Conservation (phyloP, 1,140 invertebrate genomes). For the Holotrichia oblita region DNA sequence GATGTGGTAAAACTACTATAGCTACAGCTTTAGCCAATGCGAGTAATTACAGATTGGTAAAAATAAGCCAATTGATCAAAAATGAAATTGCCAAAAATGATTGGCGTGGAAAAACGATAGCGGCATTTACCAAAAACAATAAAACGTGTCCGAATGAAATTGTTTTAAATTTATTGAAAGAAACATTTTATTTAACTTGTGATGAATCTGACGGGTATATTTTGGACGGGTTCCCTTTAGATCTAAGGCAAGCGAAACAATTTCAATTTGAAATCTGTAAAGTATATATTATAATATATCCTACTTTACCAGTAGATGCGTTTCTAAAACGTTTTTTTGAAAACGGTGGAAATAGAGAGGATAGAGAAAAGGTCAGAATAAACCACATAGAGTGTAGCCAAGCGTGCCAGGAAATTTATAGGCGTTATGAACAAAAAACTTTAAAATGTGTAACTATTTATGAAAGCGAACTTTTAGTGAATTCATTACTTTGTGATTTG, state of each 20-base stretch:
- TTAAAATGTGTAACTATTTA: constrained; percentile 22
- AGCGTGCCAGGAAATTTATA: constrained; percentile 30
- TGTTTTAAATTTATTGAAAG: constrained; percentile 47
- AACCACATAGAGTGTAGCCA: neutral
- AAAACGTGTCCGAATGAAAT: constrained; percentile 43
- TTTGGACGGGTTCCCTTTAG: constrained; percentile 46
- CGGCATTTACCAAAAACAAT: constrained; percentile 39
- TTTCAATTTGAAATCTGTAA: constrained; percentile 49
- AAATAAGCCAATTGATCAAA: constrained; percentile 42
- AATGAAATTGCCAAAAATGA: constrained; percentile 45
- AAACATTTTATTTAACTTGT: constrained; percentile 44
- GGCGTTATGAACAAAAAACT: constrained; percentile 32
- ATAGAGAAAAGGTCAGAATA: neutral
- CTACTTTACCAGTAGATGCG: constrained; percentile 44
- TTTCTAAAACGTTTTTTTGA: constrained; percentile 30
- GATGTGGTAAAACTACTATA: constrained; percentile 46
- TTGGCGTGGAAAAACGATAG: constrained; percentile 39
- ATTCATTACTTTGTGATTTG: constrained; percentile 16
- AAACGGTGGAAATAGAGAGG: neutral
- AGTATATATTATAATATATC: constrained; percentile 49
- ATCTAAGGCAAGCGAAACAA: constrained; percentile 46
- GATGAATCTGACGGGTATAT: constrained; percentile 46
- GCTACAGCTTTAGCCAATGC: constrained; percentile 43
- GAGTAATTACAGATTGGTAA: constrained; percentile 45
- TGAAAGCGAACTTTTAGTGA: constrained; percentile 1